These are phyloP conservation scores for Spea bombifrons DNA, from an alignment of 2,113 vertebrate species.

Conservation along the genomic window DNA sequence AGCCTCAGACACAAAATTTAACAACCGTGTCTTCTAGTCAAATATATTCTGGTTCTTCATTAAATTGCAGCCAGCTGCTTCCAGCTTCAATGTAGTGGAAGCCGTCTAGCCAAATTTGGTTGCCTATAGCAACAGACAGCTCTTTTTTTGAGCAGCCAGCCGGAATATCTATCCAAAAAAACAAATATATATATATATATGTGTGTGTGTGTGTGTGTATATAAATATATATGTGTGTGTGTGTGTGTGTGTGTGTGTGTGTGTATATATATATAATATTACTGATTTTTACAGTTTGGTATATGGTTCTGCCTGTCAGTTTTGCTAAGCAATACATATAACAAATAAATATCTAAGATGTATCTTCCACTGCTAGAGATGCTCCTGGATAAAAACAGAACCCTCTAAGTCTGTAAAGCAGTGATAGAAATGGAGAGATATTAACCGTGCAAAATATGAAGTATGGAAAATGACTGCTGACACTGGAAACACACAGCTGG, in stretches of 20 bases:
- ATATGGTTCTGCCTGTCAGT: neutral
- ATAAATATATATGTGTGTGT: neutral
- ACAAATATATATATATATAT: conserved; percentile 17
- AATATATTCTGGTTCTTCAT: conserved; percentile 22
- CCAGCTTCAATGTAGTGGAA: conserved; percentile 19
- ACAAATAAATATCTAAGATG: no score
- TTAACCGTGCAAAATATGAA: no score
- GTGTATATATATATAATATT: neutral
- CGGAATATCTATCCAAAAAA: conserved; percentile 50
- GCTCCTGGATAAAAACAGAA: no score
- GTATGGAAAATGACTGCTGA: no score
- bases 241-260: neutral
- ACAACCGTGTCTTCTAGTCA: conserved; percentile 7
- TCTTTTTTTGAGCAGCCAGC: conserved; percentile 48
- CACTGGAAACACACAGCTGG: no score
- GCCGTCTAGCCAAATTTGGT: conserved; percentile 44
- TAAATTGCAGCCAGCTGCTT: conserved; percentile 29
- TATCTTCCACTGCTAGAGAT: no score
- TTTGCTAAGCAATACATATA: no score
- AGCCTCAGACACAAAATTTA: neutral
- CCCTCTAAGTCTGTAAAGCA: no score
- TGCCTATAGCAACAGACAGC: conserved; percentile 49
- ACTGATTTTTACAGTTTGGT: neutral
- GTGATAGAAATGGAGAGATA: no score
- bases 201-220: neutral